Evolutionary conservation across 2,888 invertebrate genomes (phyloP).

Genomic region (Monochamus alternatus): DNA sequence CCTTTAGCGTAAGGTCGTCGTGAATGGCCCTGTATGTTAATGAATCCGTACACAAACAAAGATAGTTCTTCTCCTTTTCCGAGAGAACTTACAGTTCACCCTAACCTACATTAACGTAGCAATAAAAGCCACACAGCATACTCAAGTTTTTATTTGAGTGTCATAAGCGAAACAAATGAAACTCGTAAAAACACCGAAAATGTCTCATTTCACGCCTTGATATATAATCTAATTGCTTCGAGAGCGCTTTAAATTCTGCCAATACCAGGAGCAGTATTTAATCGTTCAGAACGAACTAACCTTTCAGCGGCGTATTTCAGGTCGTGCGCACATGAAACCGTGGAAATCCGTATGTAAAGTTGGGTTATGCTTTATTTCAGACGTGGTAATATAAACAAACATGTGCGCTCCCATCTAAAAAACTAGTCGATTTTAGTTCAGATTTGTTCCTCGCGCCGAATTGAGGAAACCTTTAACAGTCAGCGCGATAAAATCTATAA

Average conservation of each 20-base stretch:
- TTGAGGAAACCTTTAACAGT: slow-evolving; percentile 20
- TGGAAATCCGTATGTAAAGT: slow-evolving; percentile 56
- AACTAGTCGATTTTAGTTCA: slow-evolving; percentile 65
- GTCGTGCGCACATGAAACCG: slow-evolving; percentile 60
- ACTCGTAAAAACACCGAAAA: slow-evolving; percentile 31
- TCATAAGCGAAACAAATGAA: slow-evolving; percentile 20
- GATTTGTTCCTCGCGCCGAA: slow-evolving; percentile 54
- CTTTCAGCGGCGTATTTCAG: slow-evolving; percentile 53
- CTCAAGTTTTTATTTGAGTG: slow-evolving; percentile 17
- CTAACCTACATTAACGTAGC: slow-evolving; percentile 26
- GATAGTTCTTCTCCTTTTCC: neutral
- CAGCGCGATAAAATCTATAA: slow-evolving; percentile 2
- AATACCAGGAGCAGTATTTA: slow-evolving; percentile 51
- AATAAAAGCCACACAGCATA: slow-evolving; percentile 20
- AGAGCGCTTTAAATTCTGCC: slow-evolving; percentile 50
- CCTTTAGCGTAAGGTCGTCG: no score
- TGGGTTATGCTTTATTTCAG: slow-evolving; percentile 67
- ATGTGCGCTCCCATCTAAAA: slow-evolving; percentile 65
- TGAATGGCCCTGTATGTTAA: neutral
- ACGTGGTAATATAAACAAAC: slow-evolving; percentile 69
- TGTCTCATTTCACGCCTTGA: slow-evolving; percentile 37
- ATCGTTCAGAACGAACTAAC: slow-evolving; percentile 50
- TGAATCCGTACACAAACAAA: neutral
- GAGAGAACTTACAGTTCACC: slow-evolving; percentile 3
- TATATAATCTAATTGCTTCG: slow-evolving; percentile 45